Evolutionary conservation across 2,797 vertebrate species (phyloP).

Genomic region (Rousettus madagascariensis): DNA sequence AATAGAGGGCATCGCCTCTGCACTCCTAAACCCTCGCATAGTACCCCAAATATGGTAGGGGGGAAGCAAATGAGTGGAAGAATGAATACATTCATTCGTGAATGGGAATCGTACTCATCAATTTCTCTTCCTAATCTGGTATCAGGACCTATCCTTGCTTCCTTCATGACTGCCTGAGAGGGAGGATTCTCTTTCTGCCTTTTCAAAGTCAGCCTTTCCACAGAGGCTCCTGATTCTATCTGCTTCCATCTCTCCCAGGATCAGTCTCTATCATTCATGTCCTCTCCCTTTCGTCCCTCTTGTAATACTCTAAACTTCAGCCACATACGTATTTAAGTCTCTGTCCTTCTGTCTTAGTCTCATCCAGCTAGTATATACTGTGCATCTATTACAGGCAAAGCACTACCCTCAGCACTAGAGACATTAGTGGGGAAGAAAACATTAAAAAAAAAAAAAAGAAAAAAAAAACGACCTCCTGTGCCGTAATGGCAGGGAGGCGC

Average conservation of each 20-base stretch:
- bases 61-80: not conserved
- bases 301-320: not conserved
- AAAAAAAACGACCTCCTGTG: not conserved
- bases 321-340: no score
- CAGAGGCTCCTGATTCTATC: not conserved
- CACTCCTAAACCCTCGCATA: not conserved
- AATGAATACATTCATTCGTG: not conserved
- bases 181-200: not conserved
- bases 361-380: not conserved
- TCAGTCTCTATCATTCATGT: not conserved
- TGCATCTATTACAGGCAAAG: accelerated
- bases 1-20: not conserved
- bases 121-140: not conserved
- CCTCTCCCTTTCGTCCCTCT: not conserved
- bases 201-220: not conserved
- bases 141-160: not conserved
- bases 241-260: not conserved
- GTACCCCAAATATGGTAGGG: not conserved
- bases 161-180: not conserved
- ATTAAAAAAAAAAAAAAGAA: not conserved
- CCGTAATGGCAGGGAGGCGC: not conserved
- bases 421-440: not conserved
- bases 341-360: not conserved
- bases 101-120: not conserved
- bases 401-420: not conserved